phyloP scores from a whole-genome alignment of 2,797 vertebrate species.

The Lacerta agilis region DNA sequence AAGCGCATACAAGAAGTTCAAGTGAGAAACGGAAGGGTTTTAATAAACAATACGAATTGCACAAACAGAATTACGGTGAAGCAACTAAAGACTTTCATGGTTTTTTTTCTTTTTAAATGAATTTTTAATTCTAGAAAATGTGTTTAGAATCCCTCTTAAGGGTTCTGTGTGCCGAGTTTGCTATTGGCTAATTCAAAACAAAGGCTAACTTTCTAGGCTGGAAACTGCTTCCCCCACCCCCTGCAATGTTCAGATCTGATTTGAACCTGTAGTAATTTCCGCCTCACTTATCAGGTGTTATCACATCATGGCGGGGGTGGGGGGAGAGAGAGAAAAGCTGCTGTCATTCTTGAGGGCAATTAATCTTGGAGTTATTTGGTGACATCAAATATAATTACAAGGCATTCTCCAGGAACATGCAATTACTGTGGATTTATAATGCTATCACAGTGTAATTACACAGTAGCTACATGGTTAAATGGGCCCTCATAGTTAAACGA shows the following conservation, averaged over 20 bases:
- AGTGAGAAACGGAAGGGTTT: background rate
- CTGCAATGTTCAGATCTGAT: background rate
- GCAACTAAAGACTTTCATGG: background rate
- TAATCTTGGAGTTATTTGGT: conserved; percentile 31
- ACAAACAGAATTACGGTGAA: background rate
- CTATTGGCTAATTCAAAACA: background rate
- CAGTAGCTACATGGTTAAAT: conserved; percentile 15
- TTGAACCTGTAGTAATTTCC: conserved; percentile 1
- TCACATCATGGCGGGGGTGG: background rate
- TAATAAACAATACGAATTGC: background rate
- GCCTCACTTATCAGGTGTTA: conserved; percentile 9
- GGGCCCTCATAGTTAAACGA: background rate
- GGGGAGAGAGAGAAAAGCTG: background rate
- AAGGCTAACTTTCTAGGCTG: background rate
- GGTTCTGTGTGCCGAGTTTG: background rate
- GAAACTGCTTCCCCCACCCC: background rate
- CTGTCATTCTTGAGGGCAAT: conserved; percentile 7
- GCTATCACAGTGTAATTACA: conserved; percentile 18
- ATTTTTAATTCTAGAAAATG: background rate
- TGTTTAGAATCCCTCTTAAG: background rate
- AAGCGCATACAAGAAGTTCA: background rate
- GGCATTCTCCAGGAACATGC: background rate
- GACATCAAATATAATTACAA: conserved; percentile 27
- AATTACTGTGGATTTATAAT: conserved; percentile 26
- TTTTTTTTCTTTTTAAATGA: background rate